These are phyloP conservation scores for Micromys minutus DNA, from an alignment of 2,113 vertebrate genomes.

Conservation along the genomic window DNA sequence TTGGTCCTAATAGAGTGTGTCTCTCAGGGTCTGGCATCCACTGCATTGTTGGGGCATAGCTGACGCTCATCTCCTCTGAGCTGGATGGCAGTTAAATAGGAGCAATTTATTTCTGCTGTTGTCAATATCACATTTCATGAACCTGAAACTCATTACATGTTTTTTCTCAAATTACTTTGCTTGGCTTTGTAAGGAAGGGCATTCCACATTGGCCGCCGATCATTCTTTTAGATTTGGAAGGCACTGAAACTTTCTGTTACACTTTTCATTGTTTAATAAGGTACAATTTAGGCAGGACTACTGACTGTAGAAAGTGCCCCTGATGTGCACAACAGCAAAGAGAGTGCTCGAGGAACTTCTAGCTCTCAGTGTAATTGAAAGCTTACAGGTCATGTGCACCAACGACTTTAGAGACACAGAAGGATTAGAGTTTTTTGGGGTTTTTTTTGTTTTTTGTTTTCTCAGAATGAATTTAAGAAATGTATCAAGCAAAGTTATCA, in stretches of 20 bases:
- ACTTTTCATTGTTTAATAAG: conserved; percentile 55
- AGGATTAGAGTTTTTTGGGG: neutral
- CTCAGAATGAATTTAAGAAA: conserved; percentile 44
- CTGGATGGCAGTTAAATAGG: conserved; percentile 66
- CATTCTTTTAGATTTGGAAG: conserved; percentile 68
- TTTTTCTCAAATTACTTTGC: conserved; percentile 70
- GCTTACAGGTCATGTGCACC: neutral
- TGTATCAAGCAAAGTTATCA: neutral
- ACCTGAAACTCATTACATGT: conserved; percentile 69
- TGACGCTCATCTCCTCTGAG: conserved; percentile 65
- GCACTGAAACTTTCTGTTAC: conserved; percentile 66
- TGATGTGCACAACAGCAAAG: neutral
- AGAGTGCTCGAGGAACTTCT: neutral
- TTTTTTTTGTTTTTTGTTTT: too few relatives aligned
- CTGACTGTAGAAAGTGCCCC: neutral
- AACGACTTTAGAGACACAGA: neutral
- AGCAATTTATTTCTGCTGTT: conserved; percentile 73
- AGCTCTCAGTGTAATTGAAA: neutral
- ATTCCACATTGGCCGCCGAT: conserved; percentile 75
- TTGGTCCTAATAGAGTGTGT: conserved; percentile 77
- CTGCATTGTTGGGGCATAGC: conserved; percentile 62
- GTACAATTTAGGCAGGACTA: neutral
- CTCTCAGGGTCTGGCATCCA: conserved; percentile 56
- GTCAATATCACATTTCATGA: conserved; percentile 74
- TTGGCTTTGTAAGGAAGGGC: conserved; percentile 68